Evolutionary conservation across 2,888 invertebrate species (phyloP), one percentile per base, ranked within the genome.

Genomic region (Caenorhabditis auriculariae): DNA sequence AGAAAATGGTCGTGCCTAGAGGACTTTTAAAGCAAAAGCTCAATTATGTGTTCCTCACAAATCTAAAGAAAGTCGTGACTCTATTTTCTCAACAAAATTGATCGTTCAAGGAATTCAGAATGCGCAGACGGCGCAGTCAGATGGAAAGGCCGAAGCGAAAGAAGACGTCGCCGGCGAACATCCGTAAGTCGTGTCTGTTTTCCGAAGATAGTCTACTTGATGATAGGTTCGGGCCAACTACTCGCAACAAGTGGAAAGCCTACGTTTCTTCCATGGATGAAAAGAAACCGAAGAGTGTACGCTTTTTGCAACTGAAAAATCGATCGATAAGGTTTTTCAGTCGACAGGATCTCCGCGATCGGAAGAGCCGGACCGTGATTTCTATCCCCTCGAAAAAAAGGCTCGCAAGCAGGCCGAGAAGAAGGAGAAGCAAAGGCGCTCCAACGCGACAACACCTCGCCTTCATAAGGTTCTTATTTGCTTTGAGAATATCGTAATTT

Each of bases 191-290:
- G 35, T 28, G 38, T 35, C n/a, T n/a, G n/a, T 21, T 37, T 26
- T 51, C 50, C 17, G 26, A 19, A 29, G n/a, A 24, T 19, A 21
- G 44, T 29, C 45, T 35, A 24, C 43, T 35, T 27, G 35, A 38
- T 43, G 28, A 24, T 29, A 43, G 47, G 42, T 83, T 63, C 83
- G 84, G 47, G 84, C 21, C 41, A 41, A 89, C 89, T 24, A 89
- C 89, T 6, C 85, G 89, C 21, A 85, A 88, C 69, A 88, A 89
- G 44, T 90, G 89, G 89, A 88, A 88, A 4, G 88, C 89, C 80
- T 88, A 87, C 86, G 60, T 63, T 26, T 55, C 39, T 41, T 65
- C 69, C 50, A 52, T 54, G 52, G 56, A 71, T 59, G 42, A 53
- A 42, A 60, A 68, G 52, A 60, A 67, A 50, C 23, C 44, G 45